Percentiles rank a stretch among this genome's conserved stretches.
phyloP scores from a whole-genome alignment of 2,888 invertebrate genomes.

The Polydrusus pterygomalis region DNA sequence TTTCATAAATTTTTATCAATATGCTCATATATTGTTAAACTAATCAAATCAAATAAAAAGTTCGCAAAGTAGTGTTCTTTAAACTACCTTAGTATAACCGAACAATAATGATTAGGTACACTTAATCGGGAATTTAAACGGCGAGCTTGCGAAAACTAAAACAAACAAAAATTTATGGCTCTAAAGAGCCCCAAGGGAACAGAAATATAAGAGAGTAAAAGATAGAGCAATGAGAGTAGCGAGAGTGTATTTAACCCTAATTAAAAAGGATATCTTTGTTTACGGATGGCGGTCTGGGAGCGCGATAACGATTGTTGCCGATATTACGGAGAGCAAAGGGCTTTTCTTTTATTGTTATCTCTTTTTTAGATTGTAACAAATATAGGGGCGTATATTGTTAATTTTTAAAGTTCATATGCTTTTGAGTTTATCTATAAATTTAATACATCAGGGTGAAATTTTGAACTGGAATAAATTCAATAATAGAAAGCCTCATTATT shows the following conservation, averaged over 20 bases:
- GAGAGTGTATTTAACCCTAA: conserved; percentile 61
- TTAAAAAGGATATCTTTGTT: conserved; percentile 64
- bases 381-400: conserved; percentile 10
- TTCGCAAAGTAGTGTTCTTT: background rate
- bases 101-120: background rate
- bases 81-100: too few relatives aligned
- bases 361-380: conserved; percentile 31
- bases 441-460: too few relatives aligned
- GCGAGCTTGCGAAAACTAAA: conserved; percentile 13
- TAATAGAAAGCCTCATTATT: too few relatives aligned
- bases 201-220: conserved; percentile 41
- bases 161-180: conserved; percentile 26
- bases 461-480: too few relatives aligned
- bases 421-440: background rate
- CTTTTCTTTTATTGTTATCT: conserved; percentile 32
- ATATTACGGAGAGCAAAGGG: conserved; percentile 59
- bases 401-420: background rate
- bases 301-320: conserved; percentile 58
- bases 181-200: conserved; percentile 24
- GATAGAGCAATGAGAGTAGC: conserved; percentile 50
- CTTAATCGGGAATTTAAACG: conserved; percentile 1
- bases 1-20: too few relatives aligned
- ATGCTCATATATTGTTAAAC: too few relatives aligned
- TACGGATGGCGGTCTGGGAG: conserved; percentile 62
- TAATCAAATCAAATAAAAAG: background rate